A percentile compares a stretch with the other conserved stretches of the same genome.
Evolutionary conservation across 2,113 vertebrate genomes (phyloP).

Genomic region (Chionomys nivalis): DNA sequence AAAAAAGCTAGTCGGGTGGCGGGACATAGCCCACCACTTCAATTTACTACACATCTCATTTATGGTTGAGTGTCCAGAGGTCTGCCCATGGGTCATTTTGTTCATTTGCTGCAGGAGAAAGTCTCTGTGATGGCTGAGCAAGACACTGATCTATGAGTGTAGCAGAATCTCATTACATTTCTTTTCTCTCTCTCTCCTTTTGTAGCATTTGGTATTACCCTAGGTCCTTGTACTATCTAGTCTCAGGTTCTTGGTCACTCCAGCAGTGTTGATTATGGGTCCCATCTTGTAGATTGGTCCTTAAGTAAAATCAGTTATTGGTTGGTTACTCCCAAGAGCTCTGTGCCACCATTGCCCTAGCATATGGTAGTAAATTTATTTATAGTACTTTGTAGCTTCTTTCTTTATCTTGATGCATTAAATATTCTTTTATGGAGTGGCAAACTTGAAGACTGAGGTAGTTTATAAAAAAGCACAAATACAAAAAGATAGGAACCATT

Average conservation of each 20-base stretch:
- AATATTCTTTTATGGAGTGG: neutral
- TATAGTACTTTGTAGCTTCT: neutral
- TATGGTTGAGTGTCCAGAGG: neutral
- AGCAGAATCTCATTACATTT: neutral
- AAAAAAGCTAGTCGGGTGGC: too few species aligned
- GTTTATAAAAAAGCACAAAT: slow-evolving; percentile 10
- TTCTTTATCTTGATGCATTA: neutral
- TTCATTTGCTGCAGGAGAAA: neutral
- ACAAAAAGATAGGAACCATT: neutral
- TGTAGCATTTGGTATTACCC: neutral
- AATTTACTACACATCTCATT: too few species aligned
- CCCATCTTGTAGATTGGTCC: neutral
- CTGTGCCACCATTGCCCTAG: neutral
- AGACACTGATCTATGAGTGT: neutral
- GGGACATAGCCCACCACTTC: too few species aligned
- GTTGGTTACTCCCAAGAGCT: neutral
- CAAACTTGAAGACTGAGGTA: neutral
- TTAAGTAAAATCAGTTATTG: neutral
- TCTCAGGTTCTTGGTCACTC: neutral
- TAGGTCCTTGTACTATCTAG: neutral
- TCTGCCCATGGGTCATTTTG: neutral
- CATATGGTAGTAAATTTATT: neutral
- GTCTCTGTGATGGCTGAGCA: neutral
- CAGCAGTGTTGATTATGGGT: neutral
- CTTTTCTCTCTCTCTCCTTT: neutral